Base-by-base conservation (phyloP, 30 jellyfish, hydroid and myxozoan genomes). In the Chironex yamaguchii region DNA sequence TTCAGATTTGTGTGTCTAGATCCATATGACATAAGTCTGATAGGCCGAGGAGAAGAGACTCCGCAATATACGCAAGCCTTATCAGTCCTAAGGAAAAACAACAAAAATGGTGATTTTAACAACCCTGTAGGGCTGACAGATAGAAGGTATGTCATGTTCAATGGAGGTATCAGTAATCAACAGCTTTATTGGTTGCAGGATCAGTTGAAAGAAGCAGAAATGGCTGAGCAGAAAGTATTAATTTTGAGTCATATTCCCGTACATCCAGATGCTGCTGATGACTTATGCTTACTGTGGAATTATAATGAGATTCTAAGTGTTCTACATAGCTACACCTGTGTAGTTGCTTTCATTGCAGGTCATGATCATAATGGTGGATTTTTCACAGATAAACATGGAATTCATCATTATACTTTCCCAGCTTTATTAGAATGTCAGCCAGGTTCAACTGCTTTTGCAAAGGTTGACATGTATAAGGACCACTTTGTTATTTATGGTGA, bases 261-360 rank as follows among this genome's bases (percentile, higher is more conserved):
- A 13, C 94, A 93, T 35, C 97, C 97, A 0, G 67, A 35, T 28
- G 82, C 97, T 21, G 71, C 98, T 51, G 31, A 48, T 42, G 71
- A 75, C 31, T 17, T 73, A 2, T 71, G 96, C 49, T 23, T 87
- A 4, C 35, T 79, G 25, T 93, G 98, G 98, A 93, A 93, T 54
- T 67, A 53, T 75, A 83, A 88, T 36, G 98, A 87, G 21, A 85
- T 88, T n/a, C 81, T 93, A 29, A 79, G 85, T n/a, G 73, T 84
- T 0, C 67, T 93, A 17, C 70, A 88, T 72, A 79, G 51, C 11
- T 82, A 69, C 48, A 14, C 50, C 12, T 93, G 98, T 32, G 98
- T 93, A 49, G 95, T 51, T n/a, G 94, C 95, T 4, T 93, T 96
- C 29, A 67, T 93, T 50, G 77, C 89, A 31, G 98, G 98, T 0